phyloP scores from a whole-genome alignment of 2,888 invertebrate genomes.

The Himalopsyche tibetana region DNA sequence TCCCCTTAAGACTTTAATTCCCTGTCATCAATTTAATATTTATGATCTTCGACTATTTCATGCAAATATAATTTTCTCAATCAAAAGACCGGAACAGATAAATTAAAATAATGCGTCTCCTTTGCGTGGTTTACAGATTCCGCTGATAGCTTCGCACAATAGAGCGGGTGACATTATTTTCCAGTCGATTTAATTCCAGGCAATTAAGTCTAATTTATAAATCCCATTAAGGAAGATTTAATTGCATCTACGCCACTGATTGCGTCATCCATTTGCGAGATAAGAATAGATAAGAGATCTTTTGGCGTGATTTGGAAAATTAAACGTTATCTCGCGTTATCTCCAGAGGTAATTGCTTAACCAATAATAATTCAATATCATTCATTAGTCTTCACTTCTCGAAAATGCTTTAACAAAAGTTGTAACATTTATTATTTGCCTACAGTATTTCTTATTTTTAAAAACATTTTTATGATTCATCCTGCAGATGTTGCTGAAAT shows the following conservation, averaged over 20 bases:
- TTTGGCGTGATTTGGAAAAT: slow-evolving; percentile 9
- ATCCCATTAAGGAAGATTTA: slow-evolving; percentile 34
- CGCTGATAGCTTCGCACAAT: not conserved
- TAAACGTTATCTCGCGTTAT: slow-evolving; percentile 14
- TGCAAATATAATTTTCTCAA: slow-evolving; percentile 17
- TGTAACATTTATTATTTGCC: too few relatives aligned
- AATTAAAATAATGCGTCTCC: slow-evolving; percentile 10
- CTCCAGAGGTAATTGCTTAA: slow-evolving; percentile 7
- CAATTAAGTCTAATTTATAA: slow-evolving; percentile 43
- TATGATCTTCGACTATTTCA: slow-evolving; percentile 8
- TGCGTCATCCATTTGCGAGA: slow-evolving; percentile 38
- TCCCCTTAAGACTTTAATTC: too few relatives aligned
- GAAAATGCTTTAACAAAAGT: too few relatives aligned
- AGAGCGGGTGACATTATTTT: slow-evolving; percentile 35
- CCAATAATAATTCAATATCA: slow-evolving; percentile 2
- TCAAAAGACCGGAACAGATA: slow-evolving; percentile 14
- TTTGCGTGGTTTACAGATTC: slow-evolving; percentile 27
- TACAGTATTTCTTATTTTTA: too few relatives aligned
- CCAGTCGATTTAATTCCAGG: slow-evolving; percentile 38
- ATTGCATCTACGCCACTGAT: slow-evolving; percentile 43
- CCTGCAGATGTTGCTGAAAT: too few relatives aligned
- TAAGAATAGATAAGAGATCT: slow-evolving; percentile 35
- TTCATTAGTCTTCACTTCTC: not conserved
- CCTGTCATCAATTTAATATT: not conserved
- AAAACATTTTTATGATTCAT: too few relatives aligned